Evolutionary conservation across 2,888 invertebrate genomes (phyloP).

Genomic region (Thumatha senex): DNA sequence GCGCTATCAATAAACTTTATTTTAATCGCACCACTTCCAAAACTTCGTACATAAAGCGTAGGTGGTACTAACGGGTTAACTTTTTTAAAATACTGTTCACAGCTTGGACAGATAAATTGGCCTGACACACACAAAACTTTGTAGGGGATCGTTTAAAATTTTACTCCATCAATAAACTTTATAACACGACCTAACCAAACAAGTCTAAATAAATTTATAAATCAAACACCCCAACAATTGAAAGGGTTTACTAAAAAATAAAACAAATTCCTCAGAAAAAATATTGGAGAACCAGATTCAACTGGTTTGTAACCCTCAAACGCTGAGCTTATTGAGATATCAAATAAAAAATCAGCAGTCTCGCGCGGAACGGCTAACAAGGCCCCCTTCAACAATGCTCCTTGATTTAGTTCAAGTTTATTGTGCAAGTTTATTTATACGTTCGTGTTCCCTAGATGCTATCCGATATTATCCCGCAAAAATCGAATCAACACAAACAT

Average conservation of each 20-base stretch:
- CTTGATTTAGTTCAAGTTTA: constrained; percentile 80
- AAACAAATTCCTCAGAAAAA: constrained; percentile 52
- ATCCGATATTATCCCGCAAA: constrained; percentile 51
- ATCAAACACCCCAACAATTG: constrained; percentile 62
- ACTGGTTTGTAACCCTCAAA: constrained; percentile 67
- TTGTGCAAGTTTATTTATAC: constrained; percentile 81
- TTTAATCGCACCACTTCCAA: constrained; percentile 14
- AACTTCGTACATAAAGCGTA: constrained; percentile 32
- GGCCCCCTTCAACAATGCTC: constrained; percentile 74
- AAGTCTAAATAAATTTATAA: constrained; percentile 73
- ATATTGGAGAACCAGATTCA: constrained; percentile 44
- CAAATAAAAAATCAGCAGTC: constrained; percentile 82
- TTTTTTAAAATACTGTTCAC: constrained; percentile 23
- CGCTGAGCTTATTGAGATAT: constrained; percentile 79
- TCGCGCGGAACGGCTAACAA: constrained; percentile 70
- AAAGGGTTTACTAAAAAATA: constrained; percentile 40
- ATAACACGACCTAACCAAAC: constrained; percentile 60
- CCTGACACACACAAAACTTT: constrained; percentile 38
- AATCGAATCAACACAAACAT: constrained; percentile 28
- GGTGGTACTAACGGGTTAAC: constrained; percentile 11
- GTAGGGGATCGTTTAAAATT: constrained; percentile 41
- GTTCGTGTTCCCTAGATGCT: constrained; percentile 63
- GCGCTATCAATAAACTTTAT: constrained; percentile 14
- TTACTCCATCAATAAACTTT: constrained; percentile 57
- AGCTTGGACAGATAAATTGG: constrained; percentile 34